Conservation (phyloP, 2,888 invertebrate genomes). For the Sphaerophoria taeniata region DNA sequence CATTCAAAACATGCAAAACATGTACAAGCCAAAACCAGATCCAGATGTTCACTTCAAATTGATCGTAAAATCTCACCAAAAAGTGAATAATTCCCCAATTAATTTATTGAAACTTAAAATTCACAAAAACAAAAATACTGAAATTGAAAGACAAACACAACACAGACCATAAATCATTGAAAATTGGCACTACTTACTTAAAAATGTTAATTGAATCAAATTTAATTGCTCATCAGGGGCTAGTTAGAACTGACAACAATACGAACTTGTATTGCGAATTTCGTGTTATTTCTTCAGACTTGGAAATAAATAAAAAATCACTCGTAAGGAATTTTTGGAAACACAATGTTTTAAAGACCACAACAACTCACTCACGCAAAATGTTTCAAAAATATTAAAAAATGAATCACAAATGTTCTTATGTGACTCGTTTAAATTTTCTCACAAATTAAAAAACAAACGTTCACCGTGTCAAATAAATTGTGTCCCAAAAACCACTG, state of each 20-base stretch:
- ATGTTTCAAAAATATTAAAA: constrained; percentile 28
- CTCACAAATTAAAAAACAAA: too few species aligned
- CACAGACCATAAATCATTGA: neutral
- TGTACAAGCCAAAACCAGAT: neutral
- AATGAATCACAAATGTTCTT: neutral
- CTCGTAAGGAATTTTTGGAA: constrained; percentile 44
- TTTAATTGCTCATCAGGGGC: too few species aligned
- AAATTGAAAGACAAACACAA: constrained; percentile 1
- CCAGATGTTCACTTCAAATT: constrained; percentile 51
- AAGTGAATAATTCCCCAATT: constrained; percentile 30
- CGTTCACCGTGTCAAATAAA: neutral
- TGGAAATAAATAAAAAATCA: constrained; percentile 18
- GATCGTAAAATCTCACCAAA: constrained; percentile 27
- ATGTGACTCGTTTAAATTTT: too few species aligned
- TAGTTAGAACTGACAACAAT: too few species aligned
- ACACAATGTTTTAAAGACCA: constrained; percentile 26
- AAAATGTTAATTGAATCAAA: neutral
- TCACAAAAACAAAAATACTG: neutral
- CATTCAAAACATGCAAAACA: neutral
- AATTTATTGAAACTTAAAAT: constrained; percentile 55
- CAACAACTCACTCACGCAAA: constrained; percentile 53
- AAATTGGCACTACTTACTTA: constrained; percentile 9
- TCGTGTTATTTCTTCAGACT: neutral
- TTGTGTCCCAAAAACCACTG: constrained; percentile 1
- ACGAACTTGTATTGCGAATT: neutral